These are phyloP conservation scores for Perithous albicinctus DNA, from an alignment of 2,888 invertebrate genomes.

Conservation along the genomic window DNA sequence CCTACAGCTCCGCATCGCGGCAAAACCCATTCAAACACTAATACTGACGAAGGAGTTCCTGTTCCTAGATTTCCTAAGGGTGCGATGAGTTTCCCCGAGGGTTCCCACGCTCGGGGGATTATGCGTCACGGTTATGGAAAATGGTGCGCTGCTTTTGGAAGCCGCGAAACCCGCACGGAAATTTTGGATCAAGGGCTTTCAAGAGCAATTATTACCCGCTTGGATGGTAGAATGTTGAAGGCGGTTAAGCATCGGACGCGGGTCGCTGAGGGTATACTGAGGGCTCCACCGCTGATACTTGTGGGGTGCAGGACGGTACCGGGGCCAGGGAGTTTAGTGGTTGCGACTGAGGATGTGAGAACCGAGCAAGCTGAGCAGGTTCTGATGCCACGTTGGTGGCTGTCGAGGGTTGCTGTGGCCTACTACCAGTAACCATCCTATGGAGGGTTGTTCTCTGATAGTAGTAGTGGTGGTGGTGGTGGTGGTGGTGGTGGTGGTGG, in stretches of 20 bases:
- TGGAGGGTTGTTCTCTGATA: slow-evolving; percentile 18
- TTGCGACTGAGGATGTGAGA: slow-evolving; percentile 42
- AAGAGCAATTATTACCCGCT: slow-evolving; percentile 77
- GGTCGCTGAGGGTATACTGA: not conserved
- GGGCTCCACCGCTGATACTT: not conserved
- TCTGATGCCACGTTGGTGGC: slow-evolving; percentile 32
- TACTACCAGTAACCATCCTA: slow-evolving; percentile 7
- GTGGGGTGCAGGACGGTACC: not conserved
- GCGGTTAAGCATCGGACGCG: not conserved
- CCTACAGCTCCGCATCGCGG: not conserved
- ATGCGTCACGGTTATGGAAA: not conserved
- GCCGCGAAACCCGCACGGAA: slow-evolving; percentile 57
- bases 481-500: slow-evolving; percentile 26
- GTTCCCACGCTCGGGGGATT: not conserved
- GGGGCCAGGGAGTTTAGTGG: slow-evolving; percentile 43
- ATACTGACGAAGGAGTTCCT: slow-evolving; percentile 7
- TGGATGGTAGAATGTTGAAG: slow-evolving; percentile 62
- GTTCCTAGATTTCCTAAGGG: slow-evolving; percentile 38
- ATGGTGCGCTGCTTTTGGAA: not conserved
- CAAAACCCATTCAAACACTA: slow-evolving; percentile 35
- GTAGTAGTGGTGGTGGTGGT: slow-evolving; percentile 21
- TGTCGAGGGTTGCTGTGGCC: slow-evolving; percentile 23
- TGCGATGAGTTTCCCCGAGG: slow-evolving; percentile 30
- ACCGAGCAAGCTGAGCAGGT: slow-evolving; percentile 11
- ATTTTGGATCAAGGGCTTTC: slow-evolving; percentile 77